Evolutionary conservation across 2,888 invertebrate genomes (phyloP).

Genomic region (Rhagonycha fulva): DNA sequence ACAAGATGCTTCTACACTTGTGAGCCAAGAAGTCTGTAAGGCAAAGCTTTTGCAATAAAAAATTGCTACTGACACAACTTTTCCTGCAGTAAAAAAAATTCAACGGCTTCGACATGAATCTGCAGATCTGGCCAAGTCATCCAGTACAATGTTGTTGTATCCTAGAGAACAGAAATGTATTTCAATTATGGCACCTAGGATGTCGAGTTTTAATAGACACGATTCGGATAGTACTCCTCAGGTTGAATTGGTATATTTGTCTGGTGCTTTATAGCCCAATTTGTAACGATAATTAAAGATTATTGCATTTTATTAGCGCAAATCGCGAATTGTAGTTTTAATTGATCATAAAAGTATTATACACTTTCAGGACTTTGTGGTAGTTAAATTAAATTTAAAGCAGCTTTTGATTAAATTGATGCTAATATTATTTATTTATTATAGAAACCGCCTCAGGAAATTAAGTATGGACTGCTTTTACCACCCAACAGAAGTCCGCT

Average conservation of each 20-base stretch:
- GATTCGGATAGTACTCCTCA: not conserved
- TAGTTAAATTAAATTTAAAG: not conserved
- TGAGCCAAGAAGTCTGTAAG: not conserved
- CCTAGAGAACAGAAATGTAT: not conserved
- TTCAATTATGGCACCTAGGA: not conserved
- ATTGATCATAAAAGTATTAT: not conserved
- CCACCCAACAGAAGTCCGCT: conserved; percentile 52
- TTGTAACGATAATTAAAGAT: not conserved
- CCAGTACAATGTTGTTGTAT: not conserved
- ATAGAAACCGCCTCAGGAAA: conserved; percentile 57
- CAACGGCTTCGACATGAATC: not conserved
- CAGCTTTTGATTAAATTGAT: not conserved
- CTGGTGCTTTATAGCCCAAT: not conserved
- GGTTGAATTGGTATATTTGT: not conserved
- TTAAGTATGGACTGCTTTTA: conserved; percentile 55
- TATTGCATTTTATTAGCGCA: too few species aligned
- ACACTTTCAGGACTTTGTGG: not conserved
- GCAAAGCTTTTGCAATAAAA: not conserved
- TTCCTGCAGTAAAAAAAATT: not conserved
- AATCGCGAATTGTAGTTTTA: not conserved
- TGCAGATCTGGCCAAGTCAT: not conserved
- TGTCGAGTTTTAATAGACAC: not conserved
- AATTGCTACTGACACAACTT: not conserved
- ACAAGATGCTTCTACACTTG: not conserved
- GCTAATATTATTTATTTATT: conserved; percentile 30